phyloP scores from a whole-genome alignment of 35 echinoderm and acorn worm species.

The Anneissia japonica region DNA sequence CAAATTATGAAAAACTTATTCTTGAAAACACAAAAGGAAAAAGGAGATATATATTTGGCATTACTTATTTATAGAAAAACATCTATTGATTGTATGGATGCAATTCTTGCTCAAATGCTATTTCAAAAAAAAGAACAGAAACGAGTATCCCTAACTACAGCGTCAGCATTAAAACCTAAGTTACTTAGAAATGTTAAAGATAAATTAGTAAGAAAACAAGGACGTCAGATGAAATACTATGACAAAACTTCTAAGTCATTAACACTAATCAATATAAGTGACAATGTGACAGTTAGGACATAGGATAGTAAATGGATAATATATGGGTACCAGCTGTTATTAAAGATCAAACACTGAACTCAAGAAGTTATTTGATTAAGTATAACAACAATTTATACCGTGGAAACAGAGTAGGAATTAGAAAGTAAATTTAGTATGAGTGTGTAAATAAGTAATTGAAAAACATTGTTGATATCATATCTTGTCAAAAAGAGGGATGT shows the following conservation, averaged over 20 bases:
- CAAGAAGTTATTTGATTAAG: too few species aligned
- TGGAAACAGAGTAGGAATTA: too few species aligned
- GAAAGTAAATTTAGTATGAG: too few species aligned
- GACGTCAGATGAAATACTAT: constrained; percentile 17
- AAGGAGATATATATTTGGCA: constrained; percentile 19
- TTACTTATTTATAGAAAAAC: constrained; percentile 31
- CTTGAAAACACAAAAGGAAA: constrained; percentile 8
- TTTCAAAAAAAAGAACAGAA: constrained; percentile 7
- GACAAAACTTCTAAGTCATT: constrained; percentile 16
- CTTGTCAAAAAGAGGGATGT: too few species aligned
- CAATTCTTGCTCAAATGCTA: constrained; percentile 27
- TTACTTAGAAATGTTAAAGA: neutral
- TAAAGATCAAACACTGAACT: too few species aligned
- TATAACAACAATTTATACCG: too few species aligned
- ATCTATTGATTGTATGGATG: constrained; percentile 16
- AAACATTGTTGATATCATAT: too few species aligned
- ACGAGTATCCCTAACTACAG: constrained; percentile 8
- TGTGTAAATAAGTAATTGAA: too few species aligned
- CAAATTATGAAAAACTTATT: constrained; percentile 39
- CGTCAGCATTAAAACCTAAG: constrained; percentile 13
- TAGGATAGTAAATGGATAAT: neutral
- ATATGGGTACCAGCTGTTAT: too few species aligned
- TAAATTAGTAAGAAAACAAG: constrained; percentile 14
- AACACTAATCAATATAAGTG: neutral
- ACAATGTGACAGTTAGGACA: neutral